Percentiles rank a stretch among this genome's conserved stretches.
phyloP scores from a whole-genome alignment of 2,888 invertebrate genomes.

The Pharmacophagus antenor region DNA sequence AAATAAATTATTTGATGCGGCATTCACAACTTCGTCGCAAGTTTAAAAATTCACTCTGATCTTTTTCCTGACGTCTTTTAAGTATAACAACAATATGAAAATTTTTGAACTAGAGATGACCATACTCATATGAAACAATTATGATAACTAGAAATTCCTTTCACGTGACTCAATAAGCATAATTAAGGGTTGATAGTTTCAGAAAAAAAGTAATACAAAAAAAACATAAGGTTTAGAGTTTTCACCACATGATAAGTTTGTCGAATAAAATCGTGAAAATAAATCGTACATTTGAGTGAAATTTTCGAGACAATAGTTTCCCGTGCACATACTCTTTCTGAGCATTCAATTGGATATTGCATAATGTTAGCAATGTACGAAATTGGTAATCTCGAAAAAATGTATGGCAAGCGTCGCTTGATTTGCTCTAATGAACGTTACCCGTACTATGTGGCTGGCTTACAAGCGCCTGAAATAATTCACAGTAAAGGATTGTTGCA shows the following conservation, averaged over 20 bases:
- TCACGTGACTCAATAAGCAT: too few relatives aligned
- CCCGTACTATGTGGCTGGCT: constrained; percentile 56
- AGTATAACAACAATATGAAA: background rate
- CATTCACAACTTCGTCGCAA: background rate
- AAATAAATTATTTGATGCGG: background rate
- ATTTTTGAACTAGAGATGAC: too few relatives aligned
- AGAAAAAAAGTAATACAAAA: too few relatives aligned
- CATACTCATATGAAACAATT: too few relatives aligned
- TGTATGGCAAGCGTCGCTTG: constrained; percentile 53
- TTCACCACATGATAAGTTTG: too few relatives aligned
- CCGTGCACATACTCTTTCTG: constrained; percentile 31
- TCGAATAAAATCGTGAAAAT: constrained; percentile 21
- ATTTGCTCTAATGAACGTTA: constrained; percentile 63
- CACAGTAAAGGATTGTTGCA: constrained; percentile 66
- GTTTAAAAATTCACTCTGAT: too few relatives aligned
- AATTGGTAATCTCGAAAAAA: constrained; percentile 59
- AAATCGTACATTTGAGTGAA: constrained; percentile 36
- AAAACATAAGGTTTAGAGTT: background rate
- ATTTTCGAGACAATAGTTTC: constrained; percentile 30
- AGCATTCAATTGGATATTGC: constrained; percentile 34
- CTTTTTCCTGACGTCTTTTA: background rate
- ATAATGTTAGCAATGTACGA: constrained; percentile 40
- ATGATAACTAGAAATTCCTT: too few relatives aligned
- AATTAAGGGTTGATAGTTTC: too few relatives aligned
- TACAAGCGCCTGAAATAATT: constrained; percentile 71